Conservation (phyloP, 2,797 vertebrate genomes). For the Varecia variegata region DNA sequence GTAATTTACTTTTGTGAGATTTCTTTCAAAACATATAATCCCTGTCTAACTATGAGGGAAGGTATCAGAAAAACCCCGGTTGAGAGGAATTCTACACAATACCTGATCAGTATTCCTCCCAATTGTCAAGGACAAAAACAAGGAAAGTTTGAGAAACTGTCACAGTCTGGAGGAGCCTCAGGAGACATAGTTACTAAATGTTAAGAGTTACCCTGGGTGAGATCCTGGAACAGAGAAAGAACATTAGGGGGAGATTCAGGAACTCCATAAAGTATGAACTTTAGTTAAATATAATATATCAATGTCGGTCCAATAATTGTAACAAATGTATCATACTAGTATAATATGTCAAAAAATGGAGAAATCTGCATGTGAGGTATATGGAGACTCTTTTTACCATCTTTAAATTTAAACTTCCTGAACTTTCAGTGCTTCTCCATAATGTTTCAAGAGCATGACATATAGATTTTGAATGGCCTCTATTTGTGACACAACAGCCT, state of each 20-base stretch:
- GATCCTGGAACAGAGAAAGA: not conserved
- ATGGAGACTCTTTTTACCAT: not conserved
- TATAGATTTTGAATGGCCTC: not conserved
- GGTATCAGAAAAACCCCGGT: not conserved
- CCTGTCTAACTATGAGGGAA: not conserved
- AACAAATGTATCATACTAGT: not conserved
- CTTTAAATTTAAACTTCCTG: not conserved
- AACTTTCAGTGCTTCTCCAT: not conserved
- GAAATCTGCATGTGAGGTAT: not conserved
- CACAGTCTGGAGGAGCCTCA: not conserved
- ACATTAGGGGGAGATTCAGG: not conserved
- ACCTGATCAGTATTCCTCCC: not conserved
- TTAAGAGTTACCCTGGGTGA: not conserved
- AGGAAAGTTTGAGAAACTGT: not conserved
- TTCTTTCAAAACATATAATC: not conserved
- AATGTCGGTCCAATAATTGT: not conserved
- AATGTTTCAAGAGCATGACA: not conserved
- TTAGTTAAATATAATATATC: not conserved
- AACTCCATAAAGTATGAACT: not conserved
- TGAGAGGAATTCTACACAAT: not conserved
- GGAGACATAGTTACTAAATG: not conserved
- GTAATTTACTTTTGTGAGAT: not conserved
- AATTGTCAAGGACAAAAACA: not conserved
- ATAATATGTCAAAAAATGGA: not conserved
- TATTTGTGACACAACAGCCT: too few species aligned